Base-by-base conservation (phyloP, 1,140 invertebrate species). In the Acromyrmex echinatior region DNA sequence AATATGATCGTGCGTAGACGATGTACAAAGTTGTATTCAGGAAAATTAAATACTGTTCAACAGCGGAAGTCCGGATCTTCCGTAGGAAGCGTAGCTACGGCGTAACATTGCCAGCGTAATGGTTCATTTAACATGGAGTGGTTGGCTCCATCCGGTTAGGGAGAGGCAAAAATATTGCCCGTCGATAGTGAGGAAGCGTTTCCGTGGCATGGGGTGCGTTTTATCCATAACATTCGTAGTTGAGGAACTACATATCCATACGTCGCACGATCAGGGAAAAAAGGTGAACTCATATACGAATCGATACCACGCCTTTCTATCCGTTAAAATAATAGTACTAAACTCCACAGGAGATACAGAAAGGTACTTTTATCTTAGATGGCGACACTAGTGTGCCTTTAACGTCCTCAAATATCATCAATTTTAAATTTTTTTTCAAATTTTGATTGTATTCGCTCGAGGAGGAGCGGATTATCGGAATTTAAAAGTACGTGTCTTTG, bases 81-180 rank as follows among this genome's bases (percentile, higher is more conserved):
- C 77, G 66, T 88, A 86, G 88, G 86, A 88, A 91, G 87, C 53
- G 87, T 14, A 68, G 81, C 76, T 63, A 87, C 74, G 58, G 49
- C 51, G 79, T 87, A 86, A 85, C 88, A 74, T 81, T 80, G 77
- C 85, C 76, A 49, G 85, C 84, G 84, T 90, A 89, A 91, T 85
- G 88, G 90, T 89, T 91, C 90, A 77, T 91, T 91, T 91, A 91
- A 87, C 87, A 68, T 58, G 74, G 80, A 88, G 74, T 84, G 74
- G 68, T 77, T 76, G 68, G 62, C 80, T 91, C 53, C 90, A 86
- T 91, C 90, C 90, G 87, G 90, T 87, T 91, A 85, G 88, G 88
- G 86, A 90, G 86, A 90, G 81, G 89, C 79, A 86, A 88, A 91
- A 90, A 90, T 90, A 91, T 91, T 86, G 80, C 70, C 62, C 76